phyloP scores from a whole-genome alignment of 2,888 invertebrate species.

The Merodon equestris region DNA sequence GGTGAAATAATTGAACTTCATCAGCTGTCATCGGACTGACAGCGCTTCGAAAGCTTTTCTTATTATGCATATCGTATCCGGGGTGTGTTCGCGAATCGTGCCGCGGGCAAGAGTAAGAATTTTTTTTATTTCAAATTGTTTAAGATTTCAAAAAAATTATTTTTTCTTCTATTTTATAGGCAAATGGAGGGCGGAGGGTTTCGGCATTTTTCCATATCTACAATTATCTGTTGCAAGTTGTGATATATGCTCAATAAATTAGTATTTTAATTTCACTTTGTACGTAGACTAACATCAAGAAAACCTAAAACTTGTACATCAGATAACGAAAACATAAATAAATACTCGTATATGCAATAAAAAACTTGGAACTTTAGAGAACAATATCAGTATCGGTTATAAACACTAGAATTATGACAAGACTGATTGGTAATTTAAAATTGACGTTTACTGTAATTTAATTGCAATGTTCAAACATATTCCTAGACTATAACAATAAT shows the following conservation, averaged over 20 bases:
- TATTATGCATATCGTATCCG: conserved; percentile 48
- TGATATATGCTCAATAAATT: conserved; percentile 67
- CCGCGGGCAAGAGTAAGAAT: too few species aligned
- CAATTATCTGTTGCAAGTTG: conserved; percentile 60
- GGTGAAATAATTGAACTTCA: conserved; percentile 44
- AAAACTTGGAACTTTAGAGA: conserved; percentile 32
- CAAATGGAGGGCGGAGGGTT: conserved; percentile 16
- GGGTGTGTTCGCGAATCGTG: conserved; percentile 30
- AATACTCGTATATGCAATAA: conserved; percentile 13
- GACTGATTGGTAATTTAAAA: conserved; percentile 67
- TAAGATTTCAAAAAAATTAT: conserved; percentile 30
- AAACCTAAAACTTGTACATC: neutral
- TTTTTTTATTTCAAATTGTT: too few species aligned
- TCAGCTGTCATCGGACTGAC: conserved; percentile 51
- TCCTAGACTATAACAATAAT: conserved; percentile 52
- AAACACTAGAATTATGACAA: conserved; percentile 62
- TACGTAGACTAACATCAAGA: conserved; percentile 27
- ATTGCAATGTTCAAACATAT: conserved; percentile 60
- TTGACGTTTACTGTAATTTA: conserved; percentile 63
- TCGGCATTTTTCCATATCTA: conserved; percentile 59
- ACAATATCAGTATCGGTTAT: conserved; percentile 65
- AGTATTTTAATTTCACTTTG: conserved; percentile 2
- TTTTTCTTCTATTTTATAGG: neutral
- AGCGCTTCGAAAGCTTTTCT: conserved; percentile 53
- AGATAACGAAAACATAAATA: conserved; percentile 31